Percentiles rank a stretch among this genome's conserved stretches.
Conservation (phyloP, 2,113 vertebrate genomes). For the Enhydra lutris region DNA sequence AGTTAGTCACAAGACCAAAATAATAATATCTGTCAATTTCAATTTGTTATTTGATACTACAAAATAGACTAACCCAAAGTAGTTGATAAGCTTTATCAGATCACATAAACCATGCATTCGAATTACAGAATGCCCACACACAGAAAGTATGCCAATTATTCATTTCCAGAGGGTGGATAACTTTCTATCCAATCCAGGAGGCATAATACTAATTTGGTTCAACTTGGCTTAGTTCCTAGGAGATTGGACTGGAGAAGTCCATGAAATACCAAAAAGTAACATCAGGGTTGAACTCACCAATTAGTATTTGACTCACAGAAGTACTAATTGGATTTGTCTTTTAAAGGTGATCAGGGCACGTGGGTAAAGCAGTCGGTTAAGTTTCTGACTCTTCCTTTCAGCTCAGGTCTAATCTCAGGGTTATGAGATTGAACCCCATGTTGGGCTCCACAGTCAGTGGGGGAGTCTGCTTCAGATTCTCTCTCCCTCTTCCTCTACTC, state of each 20-base stretch:
- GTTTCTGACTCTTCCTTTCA: not conserved
- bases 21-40: not conserved
- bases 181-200: conserved; percentile 12
- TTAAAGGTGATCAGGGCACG: not conserved
- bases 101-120: not conserved
- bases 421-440: not conserved
- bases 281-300: not conserved
- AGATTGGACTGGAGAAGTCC: not conserved
- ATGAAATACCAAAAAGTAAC: not conserved
- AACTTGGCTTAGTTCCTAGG: conserved; percentile 11
- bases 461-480: not conserved
- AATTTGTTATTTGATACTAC: not conserved
- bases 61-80: not conserved
- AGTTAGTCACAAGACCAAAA: too few relatives aligned
- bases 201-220: not conserved
- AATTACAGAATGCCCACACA: not conserved
- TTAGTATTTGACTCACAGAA: not conserved
- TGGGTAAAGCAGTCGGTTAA: not conserved
- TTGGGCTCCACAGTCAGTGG: not conserved
- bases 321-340: not conserved
- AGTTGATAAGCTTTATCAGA: not conserved
- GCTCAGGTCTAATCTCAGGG: not conserved
- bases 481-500: not conserved
- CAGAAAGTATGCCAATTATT: not conserved
- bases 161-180: conserved; percentile 9